A percentile compares a stretch with the other conserved stretches of the same genome.
Conservation (phyloP, 1,140 invertebrate species). For the Zaprionus nigranus region DNA sequence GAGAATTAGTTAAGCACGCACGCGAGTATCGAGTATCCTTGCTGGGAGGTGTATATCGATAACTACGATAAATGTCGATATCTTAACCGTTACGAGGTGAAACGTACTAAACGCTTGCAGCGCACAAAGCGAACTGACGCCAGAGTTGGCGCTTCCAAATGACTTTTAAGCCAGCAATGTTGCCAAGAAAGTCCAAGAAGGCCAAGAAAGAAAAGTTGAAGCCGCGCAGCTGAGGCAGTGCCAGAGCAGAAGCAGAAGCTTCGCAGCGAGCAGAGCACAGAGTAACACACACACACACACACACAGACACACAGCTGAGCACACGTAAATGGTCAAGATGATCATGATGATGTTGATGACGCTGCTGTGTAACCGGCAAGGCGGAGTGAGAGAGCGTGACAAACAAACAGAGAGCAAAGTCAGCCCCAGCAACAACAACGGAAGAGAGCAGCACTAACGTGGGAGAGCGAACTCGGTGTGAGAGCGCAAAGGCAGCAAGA, state of each 20-base stretch:
- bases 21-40: constrained; percentile 2
- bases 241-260: constrained; percentile 17
- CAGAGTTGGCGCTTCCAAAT: constrained; percentile 72
- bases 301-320: constrained; percentile 4
- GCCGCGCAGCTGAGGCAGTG: constrained; percentile 26
- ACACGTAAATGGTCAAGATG: constrained; percentile 66
- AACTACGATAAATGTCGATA: neutral
- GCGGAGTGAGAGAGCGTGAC: constrained; percentile 33
- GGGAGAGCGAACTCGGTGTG: neutral
- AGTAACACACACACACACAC: constrained; percentile 13
- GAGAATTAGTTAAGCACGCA: neutral
- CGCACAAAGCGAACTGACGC: constrained; percentile 75
- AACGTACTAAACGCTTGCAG: constrained; percentile 79
- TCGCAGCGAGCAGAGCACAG: constrained; percentile 34
- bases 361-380: constrained; percentile 40
- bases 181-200: constrained; percentile 81
- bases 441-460: neutral
- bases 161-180: constrained; percentile 76
- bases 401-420: constrained; percentile 10
- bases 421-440: constrained; percentile 12
- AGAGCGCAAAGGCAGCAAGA: too few relatives aligned
- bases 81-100: constrained; percentile 42
- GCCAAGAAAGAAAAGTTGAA: constrained; percentile 74
- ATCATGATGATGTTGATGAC: constrained; percentile 24
- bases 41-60: neutral